phyloP scores from a whole-genome alignment of 1,140 invertebrate genomes.

The Lethocerus indicus region DNA sequence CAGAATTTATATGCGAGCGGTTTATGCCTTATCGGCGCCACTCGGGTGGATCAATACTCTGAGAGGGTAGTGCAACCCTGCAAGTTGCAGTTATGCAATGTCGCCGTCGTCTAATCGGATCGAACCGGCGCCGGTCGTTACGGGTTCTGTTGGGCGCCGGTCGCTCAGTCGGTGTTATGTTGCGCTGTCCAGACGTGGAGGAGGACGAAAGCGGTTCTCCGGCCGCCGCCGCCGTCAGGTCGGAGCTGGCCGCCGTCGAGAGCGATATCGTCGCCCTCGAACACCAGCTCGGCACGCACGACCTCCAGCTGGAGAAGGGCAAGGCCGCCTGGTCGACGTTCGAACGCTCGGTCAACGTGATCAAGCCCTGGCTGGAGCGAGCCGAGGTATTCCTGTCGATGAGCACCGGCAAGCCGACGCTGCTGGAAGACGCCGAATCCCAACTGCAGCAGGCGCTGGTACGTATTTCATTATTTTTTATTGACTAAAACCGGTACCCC shows the following conservation, averaged over 20 bases:
- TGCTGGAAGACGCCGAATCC: conserved; percentile 61
- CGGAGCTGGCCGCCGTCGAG: conserved; percentile 1
- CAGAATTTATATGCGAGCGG: too few relatives aligned
- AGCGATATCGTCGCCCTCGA: conserved; percentile 42
- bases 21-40: too few relatives aligned
- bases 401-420: conserved; percentile 46
- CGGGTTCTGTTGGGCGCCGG: too few relatives aligned
- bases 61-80: too few relatives aligned
- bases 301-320: conserved; percentile 46
- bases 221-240: neutral
- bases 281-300: conserved; percentile 48
- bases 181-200: too few relatives aligned
- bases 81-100: too few relatives aligned
- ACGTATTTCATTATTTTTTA: neutral
- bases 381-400: conserved; percentile 59
- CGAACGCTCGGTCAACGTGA: conserved; percentile 53
- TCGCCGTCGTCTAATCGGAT: too few relatives aligned
- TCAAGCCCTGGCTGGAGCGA: conserved; percentile 77
- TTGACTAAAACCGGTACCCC: neutral
- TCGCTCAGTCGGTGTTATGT: too few relatives aligned
- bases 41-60: too few relatives aligned
- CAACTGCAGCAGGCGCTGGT: conserved; percentile 38
- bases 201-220: too few relatives aligned
- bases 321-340: conserved; percentile 72
- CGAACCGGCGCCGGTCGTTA: too few relatives aligned